Evolutionary conservation across 2,888 invertebrate species (phyloP), one percentile per base, ranked within the genome.

Genomic region (Cancer borealis): DNA sequence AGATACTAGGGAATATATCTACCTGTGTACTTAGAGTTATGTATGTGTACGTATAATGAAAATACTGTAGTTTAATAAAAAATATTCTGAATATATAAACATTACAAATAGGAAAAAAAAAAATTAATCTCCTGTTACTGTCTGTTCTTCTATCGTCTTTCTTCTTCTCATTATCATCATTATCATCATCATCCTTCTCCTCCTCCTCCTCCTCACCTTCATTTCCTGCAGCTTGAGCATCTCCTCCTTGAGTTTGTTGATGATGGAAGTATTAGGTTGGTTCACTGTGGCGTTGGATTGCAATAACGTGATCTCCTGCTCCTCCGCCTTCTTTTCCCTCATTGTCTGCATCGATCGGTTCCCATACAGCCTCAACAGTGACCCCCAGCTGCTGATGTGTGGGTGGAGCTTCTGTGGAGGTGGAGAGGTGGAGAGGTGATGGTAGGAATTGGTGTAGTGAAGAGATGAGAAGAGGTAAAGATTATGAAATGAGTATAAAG

Each of bases 361-460:
- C 92, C 99, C 99, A 96, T 99, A 99, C 60, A 99, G 97, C 0
- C 99, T 97, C 14, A 99, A 97, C 88, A 99, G 97, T 0, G 99
- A 99, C 93, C 99, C 99, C 99, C 99, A 99, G 1, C 98, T 98
- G 47, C 97, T 98, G 92, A 99, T 98, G 96, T 99, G 98, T 0
- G 99, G 99, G 97, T 99, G 99, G 49, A 99, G 97, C 92, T 98
- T 97, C 98, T 98, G 97, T 3, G 96, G 84, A 3, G 39, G 84
- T 17, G 66, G 66, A 21, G 66, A n/a, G 17, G 54, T 54, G n/a
- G 84, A 39, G 84, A 8, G 30, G 30, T 6, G 46, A 88, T 1
- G 17, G n/a, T n/a, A 46, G 46, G 47, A 88, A 39, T 39, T 39
- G 39, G 39, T 39, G 39, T 0, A 45, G 39, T 21, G 45, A 12